Percentiles rank a stretch among this genome's conserved stretches.
Evolutionary conservation across 2,888 invertebrate genomes (phyloP).

Genomic region (Drepana falcataria): DNA sequence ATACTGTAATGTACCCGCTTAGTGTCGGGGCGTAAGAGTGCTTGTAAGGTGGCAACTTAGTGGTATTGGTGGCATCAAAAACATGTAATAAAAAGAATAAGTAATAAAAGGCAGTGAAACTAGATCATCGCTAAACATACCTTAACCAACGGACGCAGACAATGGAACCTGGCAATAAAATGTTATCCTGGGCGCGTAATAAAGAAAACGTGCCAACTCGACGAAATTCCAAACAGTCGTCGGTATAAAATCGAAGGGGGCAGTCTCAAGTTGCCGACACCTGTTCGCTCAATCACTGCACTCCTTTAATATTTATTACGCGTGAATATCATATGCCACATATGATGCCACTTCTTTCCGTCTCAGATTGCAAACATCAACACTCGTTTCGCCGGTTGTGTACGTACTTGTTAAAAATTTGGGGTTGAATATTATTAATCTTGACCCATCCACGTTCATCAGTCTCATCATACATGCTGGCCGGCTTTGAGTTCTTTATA

Average conservation of each 20-base stretch:
- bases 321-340: conserved; percentile 69
- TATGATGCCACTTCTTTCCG: conserved; percentile 48
- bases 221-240: conserved; percentile 36
- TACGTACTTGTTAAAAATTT: not conserved
- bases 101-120: not conserved
- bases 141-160: not conserved
- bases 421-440: too few species aligned
- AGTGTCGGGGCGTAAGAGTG: too few species aligned
- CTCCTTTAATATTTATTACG: conserved; percentile 75
- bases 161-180: conserved; percentile 27
- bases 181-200: conserved; percentile 32
- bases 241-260: conserved; percentile 38
- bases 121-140: not conserved
- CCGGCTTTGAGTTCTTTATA: too few species aligned
- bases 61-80: too few species aligned
- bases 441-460: too few species aligned
- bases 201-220: conserved; percentile 37
- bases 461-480: too few species aligned
- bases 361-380: conserved; percentile 50
- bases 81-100: not conserved
- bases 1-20: too few species aligned
- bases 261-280: conserved; percentile 47
- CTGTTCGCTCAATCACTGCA: conserved; percentile 72
- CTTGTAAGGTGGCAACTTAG: too few species aligned
- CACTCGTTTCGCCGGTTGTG: conserved; percentile 24